Percentiles rank a stretch among this genome's conserved stretches.
These are phyloP conservation scores for Nycticorax nycticorax DNA, from an alignment of 2,113 vertebrate species.

Conservation along the genomic window DNA sequence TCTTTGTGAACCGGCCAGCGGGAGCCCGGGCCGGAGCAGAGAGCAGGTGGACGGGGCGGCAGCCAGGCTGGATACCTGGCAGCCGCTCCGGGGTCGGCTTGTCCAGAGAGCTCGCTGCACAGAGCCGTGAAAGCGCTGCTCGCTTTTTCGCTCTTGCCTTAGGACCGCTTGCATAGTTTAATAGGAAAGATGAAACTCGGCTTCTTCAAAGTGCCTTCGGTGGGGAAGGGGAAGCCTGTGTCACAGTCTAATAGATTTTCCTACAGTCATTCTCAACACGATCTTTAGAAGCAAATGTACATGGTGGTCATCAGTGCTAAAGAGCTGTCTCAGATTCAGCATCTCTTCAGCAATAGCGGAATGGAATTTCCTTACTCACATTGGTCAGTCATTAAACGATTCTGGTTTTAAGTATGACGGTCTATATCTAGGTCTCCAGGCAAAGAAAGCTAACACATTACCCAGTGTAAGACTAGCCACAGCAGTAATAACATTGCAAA, in stretches of 20 bases:
- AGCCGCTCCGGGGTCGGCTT: not conserved
- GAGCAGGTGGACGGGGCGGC: not conserved
- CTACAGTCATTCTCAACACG: not conserved
- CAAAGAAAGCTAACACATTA: not conserved
- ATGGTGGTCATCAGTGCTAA: not conserved
- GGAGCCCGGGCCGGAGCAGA: not conserved
- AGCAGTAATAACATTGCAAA: not conserved
- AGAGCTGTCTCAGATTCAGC: not conserved
- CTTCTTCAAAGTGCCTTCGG: not conserved
- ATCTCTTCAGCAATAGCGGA: not conserved
- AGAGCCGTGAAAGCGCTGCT: not conserved
- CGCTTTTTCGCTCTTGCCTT: not conserved
- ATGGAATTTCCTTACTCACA: not conserved
- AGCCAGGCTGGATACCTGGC: slow-evolving; percentile 10
- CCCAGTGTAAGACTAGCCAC: not conserved
- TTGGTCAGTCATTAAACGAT: not conserved
- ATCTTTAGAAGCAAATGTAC: not conserved
- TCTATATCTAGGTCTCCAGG: not conserved
- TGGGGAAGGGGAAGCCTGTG: not conserved
- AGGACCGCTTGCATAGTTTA: not conserved
- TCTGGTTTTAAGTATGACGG: not conserved
- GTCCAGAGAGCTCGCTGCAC: accelerated
- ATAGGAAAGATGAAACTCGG: not conserved
- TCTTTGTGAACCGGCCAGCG: not conserved
- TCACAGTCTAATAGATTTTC: not conserved